Evolutionary conservation across 2,797 vertebrate species (phyloP).

Genomic region (Rhinella marina): DNA sequence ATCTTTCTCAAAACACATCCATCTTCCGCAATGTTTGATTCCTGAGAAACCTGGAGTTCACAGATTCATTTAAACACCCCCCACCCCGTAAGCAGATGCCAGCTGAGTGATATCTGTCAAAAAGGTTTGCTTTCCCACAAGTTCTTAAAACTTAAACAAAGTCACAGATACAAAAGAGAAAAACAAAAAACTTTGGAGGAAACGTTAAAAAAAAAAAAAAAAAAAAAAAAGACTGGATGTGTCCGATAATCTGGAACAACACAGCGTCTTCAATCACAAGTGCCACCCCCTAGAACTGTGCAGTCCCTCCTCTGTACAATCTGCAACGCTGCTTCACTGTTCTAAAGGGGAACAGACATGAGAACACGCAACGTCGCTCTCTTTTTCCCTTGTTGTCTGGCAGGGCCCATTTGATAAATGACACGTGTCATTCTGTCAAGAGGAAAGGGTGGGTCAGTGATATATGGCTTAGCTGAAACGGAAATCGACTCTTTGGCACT

Average conservation of each 20-base stretch:
- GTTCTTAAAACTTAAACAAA: slow-evolving; percentile 31
- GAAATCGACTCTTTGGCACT: slow-evolving; percentile 98
- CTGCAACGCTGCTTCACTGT: slow-evolving; percentile 45
- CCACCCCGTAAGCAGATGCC: slow-evolving; percentile 77
- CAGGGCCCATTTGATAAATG: slow-evolving; percentile 96
- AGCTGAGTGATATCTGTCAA: slow-evolving; percentile 93
- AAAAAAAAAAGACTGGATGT: slow-evolving; percentile 48
- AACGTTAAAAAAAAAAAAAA: slow-evolving; percentile 49
- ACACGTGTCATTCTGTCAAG: slow-evolving; percentile 98
- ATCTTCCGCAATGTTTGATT: slow-evolving; percentile 92
- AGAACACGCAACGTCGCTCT: slow-evolving; percentile 58
- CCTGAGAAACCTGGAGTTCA: slow-evolving; percentile 87
- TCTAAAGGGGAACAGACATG: slow-evolving; percentile 59
- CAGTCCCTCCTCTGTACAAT: slow-evolving; percentile 61
- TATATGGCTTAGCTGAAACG: slow-evolving; percentile 95
- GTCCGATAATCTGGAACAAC: slow-evolving; percentile 52
- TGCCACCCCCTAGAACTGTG: slow-evolving; percentile 61
- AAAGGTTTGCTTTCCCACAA: slow-evolving; percentile 61
- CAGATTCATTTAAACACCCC: slow-evolving; percentile 91
- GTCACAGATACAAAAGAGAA: too few species aligned
- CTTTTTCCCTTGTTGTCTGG: slow-evolving; percentile 78
- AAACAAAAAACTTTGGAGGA: slow-evolving; percentile 37
- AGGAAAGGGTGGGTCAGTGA: slow-evolving; percentile 97
- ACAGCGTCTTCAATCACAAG: slow-evolving; percentile 60
- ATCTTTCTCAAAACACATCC: slow-evolving; percentile 98